Evolutionary conservation across 2,797 vertebrate species (phyloP), one percentile per base, ranked within the genome.

Genomic region (Microchirus variegatus): DNA sequence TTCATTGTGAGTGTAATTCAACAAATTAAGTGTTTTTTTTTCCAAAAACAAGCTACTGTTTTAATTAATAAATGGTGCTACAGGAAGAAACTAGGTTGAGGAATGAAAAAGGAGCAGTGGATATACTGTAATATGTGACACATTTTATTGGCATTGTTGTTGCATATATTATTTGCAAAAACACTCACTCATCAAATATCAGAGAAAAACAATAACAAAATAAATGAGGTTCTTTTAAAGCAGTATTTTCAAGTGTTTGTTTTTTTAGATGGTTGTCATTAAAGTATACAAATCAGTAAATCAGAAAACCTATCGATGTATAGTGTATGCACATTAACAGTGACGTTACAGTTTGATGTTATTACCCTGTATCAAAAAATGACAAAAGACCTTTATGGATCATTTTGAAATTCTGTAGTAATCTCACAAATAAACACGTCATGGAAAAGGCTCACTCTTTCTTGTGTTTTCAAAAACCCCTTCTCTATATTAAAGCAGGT

Each of bases 131-230:
- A 46, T 31, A 59, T 48, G 8, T 75, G 50, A 68, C 16, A 77
- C 14, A 54, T 61, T 91, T 90, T 89, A 89, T 90, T 91, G 57
- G 15, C 46, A 79, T 58, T 73, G 19, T 58, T 73, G 19, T 64
- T 74, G 68, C 66, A 81, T 67, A 86, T 65, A 82, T 77, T 13
- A 44, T 59, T 56, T 80, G 53, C 71, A 82, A 59, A 70, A 22
- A 6, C 81, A 82, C 44, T 76, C 73, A 80, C 59, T 68, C 55
- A 73, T 79, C 45, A 65, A 77, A 55, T 70, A 73, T 70, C 53
- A 63, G 65, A 79, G 59, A 60, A 73, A 84, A 42, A 76, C 50
- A 80, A 76, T 77, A 72, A 76, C 56, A 86, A 75, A 83, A 89
- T 83, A 86, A 86, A 85, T 63, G 42, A 85, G 52, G 63, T 75